Base-by-base conservation (phyloP, 2,888 invertebrate genomes). In the Lepetodrilus schrolli region DNA sequence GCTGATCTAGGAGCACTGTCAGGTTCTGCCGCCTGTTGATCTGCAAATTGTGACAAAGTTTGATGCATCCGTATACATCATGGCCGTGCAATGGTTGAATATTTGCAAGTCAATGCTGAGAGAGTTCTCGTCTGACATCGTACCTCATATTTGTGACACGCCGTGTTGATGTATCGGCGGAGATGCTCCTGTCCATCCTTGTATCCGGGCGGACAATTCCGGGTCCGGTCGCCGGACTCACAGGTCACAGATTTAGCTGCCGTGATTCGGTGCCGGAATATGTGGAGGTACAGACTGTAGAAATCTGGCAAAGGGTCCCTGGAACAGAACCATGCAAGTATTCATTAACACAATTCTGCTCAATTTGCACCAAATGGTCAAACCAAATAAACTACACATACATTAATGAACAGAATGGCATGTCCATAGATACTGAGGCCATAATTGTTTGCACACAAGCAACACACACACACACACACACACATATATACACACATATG, bases 251-350 rank as follows among this genome's bases (percentile, higher is more conserved):
- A 81, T 10, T 70, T 69, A 4, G 88, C 89, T 1, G 81, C 78
- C 0, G 87, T 83, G 5, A 85, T 85, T 8, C 86, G 81, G 74
- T 89, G 83, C 2, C 82, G 75, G 4, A 82, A 79, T 10, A 87
- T 82, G 66, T 87, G 82, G 70, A 89, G 76, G 21, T 86, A 82
- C 10, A 90, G 80, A 71, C 85, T 85, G 80, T 90, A 89, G 78
- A 86, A 83, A 72, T 89, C 88, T 23, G 90, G 89, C 20, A 90
- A 75, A 4, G 89, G 88, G 72, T 87, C 81, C 72, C 90, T 89
- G 81, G 1, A 77, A 70, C 17, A 71, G 43, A 8, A 23, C 2
- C 10, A n/a, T n/a, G n/a, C n/a, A n/a, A n/a, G n/a, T n/a, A n/a
- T n/a, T n/a, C n/a, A n/a, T n/a, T n/a, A n/a, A n/a, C n/a, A n/a